Percentiles rank a stretch among this genome's conserved stretches.
phyloP scores from a whole-genome alignment of 1,140 invertebrate species.

The Caenorhabditis latens region DNA sequence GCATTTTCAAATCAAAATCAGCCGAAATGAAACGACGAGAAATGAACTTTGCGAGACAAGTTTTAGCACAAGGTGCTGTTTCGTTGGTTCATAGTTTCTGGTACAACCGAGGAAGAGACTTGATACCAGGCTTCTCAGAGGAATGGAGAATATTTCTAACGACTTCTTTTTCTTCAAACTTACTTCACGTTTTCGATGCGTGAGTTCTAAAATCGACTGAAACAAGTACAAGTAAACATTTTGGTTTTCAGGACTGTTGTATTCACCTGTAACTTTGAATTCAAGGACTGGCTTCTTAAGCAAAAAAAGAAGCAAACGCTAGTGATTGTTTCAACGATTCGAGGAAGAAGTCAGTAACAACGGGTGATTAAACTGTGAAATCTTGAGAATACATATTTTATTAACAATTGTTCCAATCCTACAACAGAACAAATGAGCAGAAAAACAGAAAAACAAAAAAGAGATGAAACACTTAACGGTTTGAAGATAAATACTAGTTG shows the following conservation, averaged over 20 bases:
- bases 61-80: conserved; percentile 3
- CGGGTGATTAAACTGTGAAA: too few relatives aligned
- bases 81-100: neutral
- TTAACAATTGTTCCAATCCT: too few relatives aligned
- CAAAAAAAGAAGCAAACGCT: neutral
- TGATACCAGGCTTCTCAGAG: conserved; percentile 5
- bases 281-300: neutral
- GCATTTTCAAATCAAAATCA: neutral
- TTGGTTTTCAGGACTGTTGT: neutral
- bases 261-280: neutral
- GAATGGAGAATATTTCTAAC: conserved; percentile 18
- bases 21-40: conserved; percentile 15
- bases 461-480: too few relatives aligned
- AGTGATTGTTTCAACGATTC: neutral
- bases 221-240: neutral
- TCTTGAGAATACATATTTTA: too few relatives aligned
- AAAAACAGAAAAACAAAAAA: too few relatives aligned
- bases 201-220: neutral
- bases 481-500: too few relatives aligned
- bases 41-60: conserved; percentile 36
- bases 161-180: conserved; percentile 4
- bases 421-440: too few relatives aligned
- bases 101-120: conserved; percentile 1
- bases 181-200: conserved; percentile 23
- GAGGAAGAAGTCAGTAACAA: neutral